Evolutionary conservation across 2,888 invertebrate species (phyloP).

Genomic region (Drosophila demipolita): DNA sequence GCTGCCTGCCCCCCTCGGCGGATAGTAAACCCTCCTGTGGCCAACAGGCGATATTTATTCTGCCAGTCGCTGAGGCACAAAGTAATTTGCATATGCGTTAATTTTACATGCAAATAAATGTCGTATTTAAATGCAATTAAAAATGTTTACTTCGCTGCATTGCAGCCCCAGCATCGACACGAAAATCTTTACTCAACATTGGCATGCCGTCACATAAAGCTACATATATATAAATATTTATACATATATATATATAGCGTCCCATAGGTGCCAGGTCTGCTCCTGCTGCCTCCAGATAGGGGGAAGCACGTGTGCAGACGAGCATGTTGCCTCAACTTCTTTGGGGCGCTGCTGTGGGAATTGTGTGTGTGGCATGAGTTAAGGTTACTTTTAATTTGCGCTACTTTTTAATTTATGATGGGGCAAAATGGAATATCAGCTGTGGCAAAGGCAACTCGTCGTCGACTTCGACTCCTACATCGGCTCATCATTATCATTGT

Average conservation of each 20-base stretch:
- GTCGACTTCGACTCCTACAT: not conserved
- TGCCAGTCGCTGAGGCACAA: constrained; percentile 50
- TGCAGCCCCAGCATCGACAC: constrained; percentile 38
- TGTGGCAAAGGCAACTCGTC: constrained; percentile 18
- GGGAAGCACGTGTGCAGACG: constrained; percentile 42
- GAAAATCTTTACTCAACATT: constrained; percentile 29
- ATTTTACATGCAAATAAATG: constrained; percentile 84
- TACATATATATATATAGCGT: not conserved
- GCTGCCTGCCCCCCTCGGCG: not conserved
- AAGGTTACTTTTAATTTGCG: constrained; percentile 52
- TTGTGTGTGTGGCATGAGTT: constrained; percentile 8
- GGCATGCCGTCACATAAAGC: constrained; percentile 41
- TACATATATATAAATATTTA: not conserved
- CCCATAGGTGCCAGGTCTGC: not conserved
- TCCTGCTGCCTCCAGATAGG: not conserved
- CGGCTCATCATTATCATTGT: constrained; percentile 49
- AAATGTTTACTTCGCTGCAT: constrained; percentile 78
- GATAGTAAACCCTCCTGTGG: not conserved
- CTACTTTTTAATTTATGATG: constrained; percentile 70
- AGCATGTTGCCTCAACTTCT: constrained; percentile 17
- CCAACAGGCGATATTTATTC: constrained; percentile 53
- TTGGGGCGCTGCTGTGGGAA: constrained; percentile 10
- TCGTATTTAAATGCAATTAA: constrained; percentile 84
- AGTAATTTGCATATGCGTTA: constrained; percentile 83
- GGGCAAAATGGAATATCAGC: constrained; percentile 51